These are phyloP conservation scores for Batillaria attramentaria DNA, from an alignment of 1,140 invertebrate genomes.

Conservation along the genomic window DNA sequence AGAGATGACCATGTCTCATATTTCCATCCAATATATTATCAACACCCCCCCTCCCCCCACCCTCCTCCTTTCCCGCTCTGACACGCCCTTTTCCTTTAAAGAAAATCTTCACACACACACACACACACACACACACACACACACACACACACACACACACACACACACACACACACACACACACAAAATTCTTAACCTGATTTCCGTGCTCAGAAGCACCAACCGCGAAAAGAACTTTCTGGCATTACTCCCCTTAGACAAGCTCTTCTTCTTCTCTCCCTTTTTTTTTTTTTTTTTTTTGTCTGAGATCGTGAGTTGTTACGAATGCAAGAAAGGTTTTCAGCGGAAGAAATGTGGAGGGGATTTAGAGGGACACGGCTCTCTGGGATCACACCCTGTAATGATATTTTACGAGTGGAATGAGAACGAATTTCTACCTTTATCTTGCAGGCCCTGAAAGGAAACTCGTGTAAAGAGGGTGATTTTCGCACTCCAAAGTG, in stretches of 20 bases:
- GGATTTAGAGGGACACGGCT: neutral
- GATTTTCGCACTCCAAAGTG: conserved; percentile 10
- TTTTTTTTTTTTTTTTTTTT: neutral
- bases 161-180: too few relatives aligned
- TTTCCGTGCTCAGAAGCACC: neutral
- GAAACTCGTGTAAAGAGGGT: conserved; percentile 30
- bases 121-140: too few relatives aligned
- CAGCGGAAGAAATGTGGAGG: neutral
- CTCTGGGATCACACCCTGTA: conserved; percentile 19
- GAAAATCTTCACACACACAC: too few relatives aligned
- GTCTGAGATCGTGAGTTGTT: neutral
- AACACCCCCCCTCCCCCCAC: too few relatives aligned
- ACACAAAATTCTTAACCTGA: too few relatives aligned
- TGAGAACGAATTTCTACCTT: neutral
- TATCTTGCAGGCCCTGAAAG: conserved; percentile 15
- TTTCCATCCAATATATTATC: too few relatives aligned
- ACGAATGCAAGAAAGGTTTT: neutral
- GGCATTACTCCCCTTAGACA: neutral
- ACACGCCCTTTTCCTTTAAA: too few relatives aligned
- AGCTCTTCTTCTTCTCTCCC: neutral
- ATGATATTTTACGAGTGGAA: conserved; percentile 34
- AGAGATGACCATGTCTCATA: too few relatives aligned
- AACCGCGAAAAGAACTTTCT: neutral
- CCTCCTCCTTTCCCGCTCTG: too few relatives aligned
- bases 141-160: too few relatives aligned